Percentiles rank a stretch among this genome's conserved stretches.
Evolutionary conservation across 2,113 vertebrate genomes (phyloP).

Genomic region (Phylloscopus trochiloides): DNA sequence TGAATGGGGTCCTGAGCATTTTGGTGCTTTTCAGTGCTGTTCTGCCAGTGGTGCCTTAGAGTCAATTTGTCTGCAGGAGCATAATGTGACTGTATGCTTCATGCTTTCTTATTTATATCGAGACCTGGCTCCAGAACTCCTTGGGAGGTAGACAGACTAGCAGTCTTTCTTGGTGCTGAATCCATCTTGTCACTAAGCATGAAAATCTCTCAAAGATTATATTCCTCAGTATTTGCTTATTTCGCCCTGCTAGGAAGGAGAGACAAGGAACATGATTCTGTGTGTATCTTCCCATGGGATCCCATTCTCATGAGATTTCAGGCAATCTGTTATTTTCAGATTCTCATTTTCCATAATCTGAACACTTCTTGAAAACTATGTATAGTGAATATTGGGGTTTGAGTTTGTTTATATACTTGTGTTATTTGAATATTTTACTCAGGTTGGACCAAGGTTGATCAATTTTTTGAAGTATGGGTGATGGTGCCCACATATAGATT

Average conservation of each 20-base stretch:
- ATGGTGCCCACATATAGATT: neutral
- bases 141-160: neutral
- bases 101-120: neutral
- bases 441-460: neutral
- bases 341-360: neutral
- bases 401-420: neutral
- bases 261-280: neutral
- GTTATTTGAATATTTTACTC: neutral
- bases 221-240: neutral
- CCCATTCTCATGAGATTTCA: no score
- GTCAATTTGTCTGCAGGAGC: neutral
- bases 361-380: neutral
- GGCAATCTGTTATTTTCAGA: neutral
- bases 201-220: neutral
- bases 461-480: neutral
- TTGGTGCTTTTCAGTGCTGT: neutral
- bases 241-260: neutral
- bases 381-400: rapidly evolving
- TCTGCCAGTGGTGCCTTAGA: neutral
- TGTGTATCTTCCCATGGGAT: rapidly evolving
- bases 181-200: neutral
- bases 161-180: neutral
- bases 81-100: neutral
- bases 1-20: neutral
- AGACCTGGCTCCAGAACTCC: neutral